A percentile compares a stretch with the other conserved stretches of the same genome.
Evolutionary conservation across 2,797 vertebrate genomes (phyloP).

Genomic region (Rhinogobio ventralis): DNA sequence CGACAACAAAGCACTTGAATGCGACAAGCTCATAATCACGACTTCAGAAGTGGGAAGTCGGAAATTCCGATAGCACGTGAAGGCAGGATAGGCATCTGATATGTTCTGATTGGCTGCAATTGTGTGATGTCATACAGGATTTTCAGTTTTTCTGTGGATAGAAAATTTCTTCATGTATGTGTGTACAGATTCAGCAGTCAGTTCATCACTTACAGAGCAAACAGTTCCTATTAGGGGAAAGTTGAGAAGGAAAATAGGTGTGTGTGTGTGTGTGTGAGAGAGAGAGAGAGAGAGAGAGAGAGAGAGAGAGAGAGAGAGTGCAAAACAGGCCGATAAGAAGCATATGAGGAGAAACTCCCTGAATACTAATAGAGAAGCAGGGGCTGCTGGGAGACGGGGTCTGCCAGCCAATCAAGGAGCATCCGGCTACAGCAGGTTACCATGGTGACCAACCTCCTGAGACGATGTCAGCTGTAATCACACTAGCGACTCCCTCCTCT

Average conservation of each 20-base stretch:
- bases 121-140: neutral
- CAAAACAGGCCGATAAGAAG: constrained; percentile 49
- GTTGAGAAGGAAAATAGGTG: constrained; percentile 31
- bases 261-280: constrained; percentile 24
- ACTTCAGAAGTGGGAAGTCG: no score
- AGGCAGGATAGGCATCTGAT: neutral
- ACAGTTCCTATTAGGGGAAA: constrained; percentile 49
- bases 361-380: constrained; percentile 76
- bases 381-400: constrained; percentile 70
- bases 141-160: neutral
- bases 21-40: no score
- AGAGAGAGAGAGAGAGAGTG: constrained; percentile 29
- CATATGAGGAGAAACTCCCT: constrained; percentile 69
- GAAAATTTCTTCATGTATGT: constrained; percentile 22
- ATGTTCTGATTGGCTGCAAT: neutral
- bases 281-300: constrained; percentile 23
- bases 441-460: constrained; percentile 73
- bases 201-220: constrained; percentile 64
- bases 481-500: constrained; percentile 64
- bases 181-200: constrained; percentile 62
- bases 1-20: no score
- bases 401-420: constrained; percentile 73
- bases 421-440: constrained; percentile 70
- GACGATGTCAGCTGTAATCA: constrained; percentile 77
- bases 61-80: no score